Percentiles rank a stretch among this genome's conserved stretches.
Conservation (phyloP, 2,113 vertebrate genomes). For the Salvelinus namaycush region DNA sequence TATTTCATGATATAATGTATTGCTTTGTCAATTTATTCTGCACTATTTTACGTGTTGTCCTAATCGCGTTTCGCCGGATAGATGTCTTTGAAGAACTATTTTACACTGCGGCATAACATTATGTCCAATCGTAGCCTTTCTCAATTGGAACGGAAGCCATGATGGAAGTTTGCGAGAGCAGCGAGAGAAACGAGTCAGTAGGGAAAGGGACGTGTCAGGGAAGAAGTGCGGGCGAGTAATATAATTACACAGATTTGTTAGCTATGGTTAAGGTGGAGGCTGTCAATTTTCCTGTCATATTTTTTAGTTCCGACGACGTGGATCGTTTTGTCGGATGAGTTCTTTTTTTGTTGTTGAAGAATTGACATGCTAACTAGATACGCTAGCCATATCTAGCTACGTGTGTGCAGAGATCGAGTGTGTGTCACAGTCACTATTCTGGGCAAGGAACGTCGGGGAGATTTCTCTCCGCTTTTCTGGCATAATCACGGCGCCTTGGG, state of each 20-base stretch:
- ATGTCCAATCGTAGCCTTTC: neutral
- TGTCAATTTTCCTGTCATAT: slow-evolving; percentile 38
- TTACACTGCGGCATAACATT: slow-evolving; percentile 59
- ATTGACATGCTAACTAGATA: slow-evolving; percentile 31
- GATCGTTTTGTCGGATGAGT: slow-evolving; percentile 21
- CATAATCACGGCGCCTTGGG: slow-evolving; percentile 79
- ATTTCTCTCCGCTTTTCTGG: slow-evolving; percentile 71
- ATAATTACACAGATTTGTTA: slow-evolving; percentile 15
- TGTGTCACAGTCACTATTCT: slow-evolving; percentile 56
- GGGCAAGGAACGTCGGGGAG: slow-evolving; percentile 74
- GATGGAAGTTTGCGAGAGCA: slow-evolving; percentile 64
- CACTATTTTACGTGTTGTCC: neutral
- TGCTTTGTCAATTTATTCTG: neutral
- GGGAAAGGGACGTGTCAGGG: slow-evolving; percentile 29
- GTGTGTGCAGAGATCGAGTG: slow-evolving; percentile 7
- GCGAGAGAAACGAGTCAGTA: slow-evolving; percentile 54
- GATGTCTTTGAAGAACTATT: slow-evolving; percentile 56
- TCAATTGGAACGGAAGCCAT: slow-evolving; percentile 19
- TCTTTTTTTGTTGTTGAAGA: slow-evolving; percentile 29
- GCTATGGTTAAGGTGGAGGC: slow-evolving; percentile 47
- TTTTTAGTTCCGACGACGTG: neutral
- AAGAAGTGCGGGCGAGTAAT: slow-evolving; percentile 13
- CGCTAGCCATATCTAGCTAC: slow-evolving; percentile 33
- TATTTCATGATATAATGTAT: neutral
- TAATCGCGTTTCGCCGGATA: neutral